Percentiles rank a stretch among this genome's conserved stretches.
These are phyloP conservation scores for Amphipoea oculea DNA, from an alignment of 2,888 invertebrate genomes.

Conservation along the genomic window DNA sequence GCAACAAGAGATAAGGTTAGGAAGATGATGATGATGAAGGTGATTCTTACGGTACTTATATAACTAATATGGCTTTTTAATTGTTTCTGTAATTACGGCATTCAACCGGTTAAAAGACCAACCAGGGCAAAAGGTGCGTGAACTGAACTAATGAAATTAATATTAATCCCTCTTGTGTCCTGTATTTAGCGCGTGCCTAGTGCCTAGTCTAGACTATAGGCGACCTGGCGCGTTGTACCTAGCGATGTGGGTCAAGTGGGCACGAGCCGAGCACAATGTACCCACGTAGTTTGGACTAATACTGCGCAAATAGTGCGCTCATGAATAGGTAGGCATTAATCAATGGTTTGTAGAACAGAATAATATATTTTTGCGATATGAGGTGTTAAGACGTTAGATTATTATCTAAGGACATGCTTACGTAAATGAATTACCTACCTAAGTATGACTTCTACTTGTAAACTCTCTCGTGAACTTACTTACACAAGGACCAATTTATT, in stretches of 20 bases:
- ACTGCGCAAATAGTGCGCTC: slow-evolving; percentile 2
- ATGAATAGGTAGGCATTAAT: background rate
- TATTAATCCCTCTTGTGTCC: slow-evolving; percentile 28
- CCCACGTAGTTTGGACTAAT: slow-evolving; percentile 43
- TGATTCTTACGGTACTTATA: background rate
- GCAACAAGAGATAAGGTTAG: background rate
- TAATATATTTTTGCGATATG: background rate
- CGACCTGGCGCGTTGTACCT: slow-evolving; percentile 48
- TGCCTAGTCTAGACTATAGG: slow-evolving; percentile 49
- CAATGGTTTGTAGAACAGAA: background rate
- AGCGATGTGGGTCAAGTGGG: slow-evolving; percentile 64
- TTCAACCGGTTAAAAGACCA: background rate
- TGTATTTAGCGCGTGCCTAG: slow-evolving; percentile 39
- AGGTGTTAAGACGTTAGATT: background rate
- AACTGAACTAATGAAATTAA: slow-evolving; percentile 34
- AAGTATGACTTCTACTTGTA: background rate
- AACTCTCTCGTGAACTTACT: slow-evolving; percentile 18
- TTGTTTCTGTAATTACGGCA: background rate
- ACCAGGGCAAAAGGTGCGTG: slow-evolving; percentile 2
- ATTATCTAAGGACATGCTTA: background rate
- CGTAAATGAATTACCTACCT: background rate
- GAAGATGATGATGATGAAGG: background rate
- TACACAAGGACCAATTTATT: slow-evolving; percentile 2
- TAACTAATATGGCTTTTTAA: too few species aligned
- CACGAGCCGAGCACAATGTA: slow-evolving; percentile 11